A percentile compares a stretch with the other conserved stretches of the same genome.
These are phyloP conservation scores for Enteromius thamalakanensis DNA, from an alignment of 2,797 vertebrate species.

Conservation along the genomic window DNA sequence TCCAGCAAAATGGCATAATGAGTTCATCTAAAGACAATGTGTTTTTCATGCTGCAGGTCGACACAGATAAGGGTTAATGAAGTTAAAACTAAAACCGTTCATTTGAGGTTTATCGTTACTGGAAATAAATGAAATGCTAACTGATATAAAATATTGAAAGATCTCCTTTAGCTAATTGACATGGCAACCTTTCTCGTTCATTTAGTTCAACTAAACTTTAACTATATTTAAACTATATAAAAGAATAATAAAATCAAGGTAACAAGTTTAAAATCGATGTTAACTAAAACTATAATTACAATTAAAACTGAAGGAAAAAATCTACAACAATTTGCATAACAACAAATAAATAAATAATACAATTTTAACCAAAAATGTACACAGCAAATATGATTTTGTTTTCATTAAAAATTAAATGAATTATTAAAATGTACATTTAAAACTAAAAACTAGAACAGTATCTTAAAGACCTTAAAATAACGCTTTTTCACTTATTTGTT, in stretches of 20 bases:
- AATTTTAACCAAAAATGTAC: neutral
- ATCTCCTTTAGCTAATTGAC: neutral
- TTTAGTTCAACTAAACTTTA: neutral
- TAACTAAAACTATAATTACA: neutral
- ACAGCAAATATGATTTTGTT: neutral
- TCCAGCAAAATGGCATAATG: neutral
- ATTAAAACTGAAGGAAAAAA: neutral
- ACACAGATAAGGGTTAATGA: neutral
- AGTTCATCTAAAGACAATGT: neutral
- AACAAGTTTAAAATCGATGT: neutral
- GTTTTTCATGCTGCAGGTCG: neutral
- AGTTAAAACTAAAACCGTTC: neutral
- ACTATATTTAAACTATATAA: no score
- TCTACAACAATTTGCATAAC: neutral
- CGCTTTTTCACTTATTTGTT: slow-evolving; percentile 48
- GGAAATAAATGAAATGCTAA: neutral
- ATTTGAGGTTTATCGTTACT: neutral
- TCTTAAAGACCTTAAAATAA: slow-evolving; percentile 3
- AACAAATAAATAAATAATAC: neutral
- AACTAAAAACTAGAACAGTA: slow-evolving; percentile 16
- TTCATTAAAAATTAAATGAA: no score
- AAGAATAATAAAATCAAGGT: no score
- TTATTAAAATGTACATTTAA: neutral
- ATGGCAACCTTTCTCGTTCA: neutral
- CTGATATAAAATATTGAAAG: neutral